phyloP scores from a whole-genome alignment of 1,140 invertebrate species.

The Hypsibius dujardini region DNA sequence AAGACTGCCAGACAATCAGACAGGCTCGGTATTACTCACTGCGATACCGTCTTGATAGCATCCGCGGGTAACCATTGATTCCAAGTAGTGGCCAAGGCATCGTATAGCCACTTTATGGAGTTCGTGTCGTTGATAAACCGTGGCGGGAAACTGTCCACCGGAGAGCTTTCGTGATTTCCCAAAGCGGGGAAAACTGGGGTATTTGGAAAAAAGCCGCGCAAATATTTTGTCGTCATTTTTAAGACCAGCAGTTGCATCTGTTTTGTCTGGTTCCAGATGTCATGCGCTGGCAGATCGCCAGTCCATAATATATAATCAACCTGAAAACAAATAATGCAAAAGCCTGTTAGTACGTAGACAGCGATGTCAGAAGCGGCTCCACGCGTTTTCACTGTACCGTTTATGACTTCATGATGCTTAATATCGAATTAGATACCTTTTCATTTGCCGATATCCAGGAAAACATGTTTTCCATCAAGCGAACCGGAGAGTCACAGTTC shows the following conservation, averaged over 20 bases:
- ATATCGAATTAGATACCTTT: background rate
- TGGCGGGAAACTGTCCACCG: slow-evolving; percentile 86
- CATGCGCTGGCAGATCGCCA: slow-evolving; percentile 84
- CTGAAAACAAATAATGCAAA: slow-evolving; percentile 39
- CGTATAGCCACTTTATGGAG: slow-evolving; percentile 78
- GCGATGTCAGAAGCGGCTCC: slow-evolving; percentile 12
- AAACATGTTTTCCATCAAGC: slow-evolving; percentile 42
- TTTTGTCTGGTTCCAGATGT: slow-evolving; percentile 88
- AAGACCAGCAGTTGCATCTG: slow-evolving; percentile 68
- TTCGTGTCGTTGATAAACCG: slow-evolving; percentile 64
- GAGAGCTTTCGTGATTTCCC: slow-evolving; percentile 87
- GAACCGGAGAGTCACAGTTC: slow-evolving; percentile 50
- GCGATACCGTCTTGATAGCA: slow-evolving; percentile 57
- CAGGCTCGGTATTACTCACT: slow-evolving; percentile 29
- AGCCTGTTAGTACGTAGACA: slow-evolving; percentile 1
- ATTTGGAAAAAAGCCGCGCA: slow-evolving; percentile 55
- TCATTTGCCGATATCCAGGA: slow-evolving; percentile 30
- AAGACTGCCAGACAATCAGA: too few relatives aligned
- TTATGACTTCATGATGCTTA: background rate
- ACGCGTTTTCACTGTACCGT: background rate
- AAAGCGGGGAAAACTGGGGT: slow-evolving; percentile 78
- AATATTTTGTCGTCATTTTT: slow-evolving; percentile 55
- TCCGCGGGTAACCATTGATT: slow-evolving; percentile 65
- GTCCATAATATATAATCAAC: slow-evolving; percentile 98
- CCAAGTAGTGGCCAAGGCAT: slow-evolving; percentile 69